Evolutionary conservation across 2,113 vertebrate species (phyloP).

Genomic region (Glaucomys volans): DNA sequence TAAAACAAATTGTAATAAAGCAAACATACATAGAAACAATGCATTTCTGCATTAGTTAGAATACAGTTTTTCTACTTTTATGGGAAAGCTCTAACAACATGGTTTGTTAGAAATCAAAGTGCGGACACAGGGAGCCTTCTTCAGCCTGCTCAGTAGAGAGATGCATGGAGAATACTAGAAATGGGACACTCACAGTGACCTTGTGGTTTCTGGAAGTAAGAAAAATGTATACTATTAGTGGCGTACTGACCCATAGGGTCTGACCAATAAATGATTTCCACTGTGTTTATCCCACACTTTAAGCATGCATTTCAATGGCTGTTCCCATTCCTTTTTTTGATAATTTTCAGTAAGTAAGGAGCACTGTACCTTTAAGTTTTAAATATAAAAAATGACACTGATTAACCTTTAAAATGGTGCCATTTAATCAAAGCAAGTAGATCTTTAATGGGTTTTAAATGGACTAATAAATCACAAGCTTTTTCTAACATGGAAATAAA

Average conservation of each 20-base stretch:
- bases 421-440: constrained; percentile 86
- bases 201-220: constrained; percentile 60
- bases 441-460: constrained; percentile 87
- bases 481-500: constrained; percentile 80
- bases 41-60: background rate
- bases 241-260: constrained; percentile 70
- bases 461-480: constrained; percentile 85
- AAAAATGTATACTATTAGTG: constrained; percentile 73
- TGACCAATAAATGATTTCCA: constrained; percentile 63
- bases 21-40: background rate
- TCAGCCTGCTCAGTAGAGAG: background rate
- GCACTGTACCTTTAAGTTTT: constrained; percentile 81
- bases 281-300: constrained; percentile 58
- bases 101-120: background rate
- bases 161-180: background rate
- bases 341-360: constrained; percentile 74
- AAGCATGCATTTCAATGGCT: constrained; percentile 39
- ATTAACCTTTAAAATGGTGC: constrained; percentile 85
- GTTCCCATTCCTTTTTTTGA: background rate
- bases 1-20: background rate
- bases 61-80: background rate
- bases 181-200: constrained; percentile 27
- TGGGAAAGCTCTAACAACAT: background rate
- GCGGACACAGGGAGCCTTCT: background rate
- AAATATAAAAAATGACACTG: constrained; percentile 83